Percentiles rank a stretch among this genome's conserved stretches.
phyloP scores from a whole-genome alignment of 2,113 vertebrate genomes.

The Nerophis ophidion region DNA sequence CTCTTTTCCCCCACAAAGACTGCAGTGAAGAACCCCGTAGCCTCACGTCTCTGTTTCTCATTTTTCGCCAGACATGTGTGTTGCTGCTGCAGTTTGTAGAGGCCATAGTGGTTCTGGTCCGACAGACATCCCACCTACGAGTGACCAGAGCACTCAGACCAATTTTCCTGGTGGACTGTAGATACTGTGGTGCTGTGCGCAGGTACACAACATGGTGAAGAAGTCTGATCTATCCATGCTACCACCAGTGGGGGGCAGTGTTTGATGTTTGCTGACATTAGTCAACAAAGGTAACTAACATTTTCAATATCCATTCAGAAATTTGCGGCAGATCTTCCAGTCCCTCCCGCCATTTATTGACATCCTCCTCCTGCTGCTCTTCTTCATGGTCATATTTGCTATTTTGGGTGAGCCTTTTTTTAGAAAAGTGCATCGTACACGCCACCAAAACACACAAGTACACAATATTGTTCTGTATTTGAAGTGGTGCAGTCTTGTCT shows the following conservation, averaged over 20 bases:
- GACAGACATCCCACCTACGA: constrained; percentile 90
- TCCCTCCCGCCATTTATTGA: constrained; percentile 97
- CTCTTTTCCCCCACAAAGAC: too few species aligned
- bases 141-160: constrained; percentile 92
- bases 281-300: background rate
- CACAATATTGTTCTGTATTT: background rate
- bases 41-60: background rate
- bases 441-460: background rate
- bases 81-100: constrained; percentile 90
- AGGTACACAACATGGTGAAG: constrained; percentile 66
- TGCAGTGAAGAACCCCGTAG: background rate
- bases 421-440: background rate
- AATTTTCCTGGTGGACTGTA: constrained; percentile 95
- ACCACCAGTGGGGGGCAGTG: background rate
- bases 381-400: constrained; percentile 99
- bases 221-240: background rate
- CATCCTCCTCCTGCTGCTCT: constrained; percentile 91
- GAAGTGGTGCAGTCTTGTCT: background rate
- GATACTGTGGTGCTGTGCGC: constrained; percentile 92
- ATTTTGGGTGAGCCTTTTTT: constrained; percentile 80
- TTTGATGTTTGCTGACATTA: too few species aligned
- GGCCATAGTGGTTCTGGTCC: constrained; percentile 90
- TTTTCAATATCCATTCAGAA: constrained; percentile 70
- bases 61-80: constrained; percentile 77
- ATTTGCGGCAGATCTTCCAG: constrained; percentile 97